phyloP scores from a whole-genome alignment of 2,113 vertebrate species.

The Gadus macrocephalus region DNA sequence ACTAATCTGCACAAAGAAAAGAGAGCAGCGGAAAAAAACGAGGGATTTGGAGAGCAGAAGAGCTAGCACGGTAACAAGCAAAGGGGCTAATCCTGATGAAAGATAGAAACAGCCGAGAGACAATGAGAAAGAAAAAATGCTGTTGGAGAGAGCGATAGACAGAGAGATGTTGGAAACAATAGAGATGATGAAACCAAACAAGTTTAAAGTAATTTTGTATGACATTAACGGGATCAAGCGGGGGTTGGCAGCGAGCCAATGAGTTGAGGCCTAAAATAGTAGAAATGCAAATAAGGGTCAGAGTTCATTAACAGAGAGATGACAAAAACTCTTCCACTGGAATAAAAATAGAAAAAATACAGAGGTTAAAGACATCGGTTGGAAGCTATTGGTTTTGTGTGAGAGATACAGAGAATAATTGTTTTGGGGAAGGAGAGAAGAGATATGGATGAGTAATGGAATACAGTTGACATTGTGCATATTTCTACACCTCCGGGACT shows the following conservation, averaged over 20 bases:
- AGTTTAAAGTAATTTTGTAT: background rate
- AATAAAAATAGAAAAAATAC: background rate
- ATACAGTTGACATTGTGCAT: conserved; percentile 2
- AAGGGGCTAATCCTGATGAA: conserved; percentile 61
- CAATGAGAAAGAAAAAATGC: conserved; percentile 35
- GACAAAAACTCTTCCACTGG: background rate
- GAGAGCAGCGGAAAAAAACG: conserved; percentile 51
- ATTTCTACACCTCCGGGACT: background rate
- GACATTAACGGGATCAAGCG: too few relatives aligned
- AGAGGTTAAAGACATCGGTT: background rate
- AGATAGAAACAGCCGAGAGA: conserved; percentile 43
- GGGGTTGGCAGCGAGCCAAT: too few relatives aligned
- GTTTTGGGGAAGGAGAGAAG: background rate
- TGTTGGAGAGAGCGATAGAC: conserved; percentile 13
- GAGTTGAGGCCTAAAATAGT: background rate
- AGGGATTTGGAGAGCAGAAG: conserved; percentile 26
- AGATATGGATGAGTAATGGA: conserved; percentile 13
- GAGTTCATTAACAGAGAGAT: background rate
- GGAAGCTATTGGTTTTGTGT: background rate
- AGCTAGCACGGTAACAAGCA: conserved; percentile 44
- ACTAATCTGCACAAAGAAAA: conserved; percentile 66
- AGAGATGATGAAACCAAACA: conserved; percentile 2
- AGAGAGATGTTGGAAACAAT: background rate
- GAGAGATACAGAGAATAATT: background rate
- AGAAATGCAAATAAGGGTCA: background rate